Evolutionary conservation across 92 coral and sea anemone genomes (phyloP).

Genomic region (Montipora capitata): DNA sequence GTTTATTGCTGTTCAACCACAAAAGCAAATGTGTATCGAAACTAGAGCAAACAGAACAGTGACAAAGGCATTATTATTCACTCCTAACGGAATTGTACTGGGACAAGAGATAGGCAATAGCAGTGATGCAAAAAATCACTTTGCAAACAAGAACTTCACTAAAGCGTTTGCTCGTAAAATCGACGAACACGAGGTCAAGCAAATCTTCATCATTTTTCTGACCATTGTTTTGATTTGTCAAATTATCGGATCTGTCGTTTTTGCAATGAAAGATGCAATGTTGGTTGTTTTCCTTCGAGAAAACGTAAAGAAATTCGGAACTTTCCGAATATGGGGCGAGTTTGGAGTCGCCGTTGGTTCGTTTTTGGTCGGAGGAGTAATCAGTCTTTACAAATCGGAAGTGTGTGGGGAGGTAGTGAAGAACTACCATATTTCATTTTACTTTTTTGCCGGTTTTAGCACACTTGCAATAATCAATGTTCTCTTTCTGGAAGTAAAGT

Average conservation of each 20-base stretch:
- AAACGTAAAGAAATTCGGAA: conserved; percentile 39
- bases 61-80: conserved; percentile 1
- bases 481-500: conserved; percentile 15
- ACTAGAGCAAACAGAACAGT: conserved; percentile 17
- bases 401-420: conserved; percentile 39
- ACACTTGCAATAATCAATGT: conserved; percentile 25
- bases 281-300: conserved; percentile 45
- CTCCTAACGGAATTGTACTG: conserved; percentile 1
- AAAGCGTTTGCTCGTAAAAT: conserved; percentile 1
- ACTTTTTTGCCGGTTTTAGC: conserved; percentile 56
- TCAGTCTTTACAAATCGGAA: conserved; percentile 24
- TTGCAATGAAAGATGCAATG: conserved; percentile 37
- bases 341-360: conserved; percentile 44
- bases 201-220: conserved; percentile 32
- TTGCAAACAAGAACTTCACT: background rate
- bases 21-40: conserved; percentile 44
- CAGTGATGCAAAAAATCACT: background rate
- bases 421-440: conserved; percentile 52
- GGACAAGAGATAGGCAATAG: background rate
- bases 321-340: conserved; percentile 70
- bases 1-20: conserved; percentile 33
- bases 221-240: conserved; percentile 28
- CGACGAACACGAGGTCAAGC: conserved; percentile 35
- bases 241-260: conserved; percentile 44
- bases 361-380: conserved; percentile 56